Percentiles rank a stretch among this genome's conserved stretches.
Conservation (phyloP, 2,888 invertebrate species). For the Tolmerus cingulatus region DNA sequence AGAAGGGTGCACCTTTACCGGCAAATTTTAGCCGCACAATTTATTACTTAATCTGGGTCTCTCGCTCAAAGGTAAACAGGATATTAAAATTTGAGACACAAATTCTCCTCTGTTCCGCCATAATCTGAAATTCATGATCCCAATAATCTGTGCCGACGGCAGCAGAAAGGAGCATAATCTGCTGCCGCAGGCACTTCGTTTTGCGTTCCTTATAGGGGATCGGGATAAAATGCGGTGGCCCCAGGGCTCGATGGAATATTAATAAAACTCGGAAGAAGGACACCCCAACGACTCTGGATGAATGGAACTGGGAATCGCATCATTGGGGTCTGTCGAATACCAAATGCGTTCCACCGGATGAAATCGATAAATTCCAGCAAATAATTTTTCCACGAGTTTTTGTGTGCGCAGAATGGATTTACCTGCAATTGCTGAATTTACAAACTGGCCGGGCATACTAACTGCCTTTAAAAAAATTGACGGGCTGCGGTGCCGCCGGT, state of each 20-base stretch:
- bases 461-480: background rate
- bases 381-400: background rate
- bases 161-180: slow-evolving; percentile 27
- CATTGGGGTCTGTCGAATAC: background rate
- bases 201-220: background rate
- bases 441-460: background rate
- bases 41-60: slow-evolving; percentile 20
- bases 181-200: slow-evolving; percentile 3
- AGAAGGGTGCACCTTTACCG: background rate
- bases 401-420: background rate
- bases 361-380: slow-evolving; percentile 20
- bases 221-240: background rate
- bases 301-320: slow-evolving; percentile 20
- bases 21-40: background rate
- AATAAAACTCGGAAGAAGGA: slow-evolving; percentile 28
- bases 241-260: slow-evolving; percentile 16
- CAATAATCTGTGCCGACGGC: slow-evolving; percentile 37
- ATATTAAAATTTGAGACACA: slow-evolving; percentile 34
- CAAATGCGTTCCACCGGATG: background rate
- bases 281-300: slow-evolving; percentile 17
- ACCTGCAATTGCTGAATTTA: background rate
- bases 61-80: slow-evolving; percentile 25
- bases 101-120: background rate
- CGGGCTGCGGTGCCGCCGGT: background rate
- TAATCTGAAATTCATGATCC: slow-evolving; percentile 38